These are phyloP conservation scores for Chaetophractus vellerosus DNA, from an alignment of 2,797 vertebrate genomes.

Conservation along the genomic window DNA sequence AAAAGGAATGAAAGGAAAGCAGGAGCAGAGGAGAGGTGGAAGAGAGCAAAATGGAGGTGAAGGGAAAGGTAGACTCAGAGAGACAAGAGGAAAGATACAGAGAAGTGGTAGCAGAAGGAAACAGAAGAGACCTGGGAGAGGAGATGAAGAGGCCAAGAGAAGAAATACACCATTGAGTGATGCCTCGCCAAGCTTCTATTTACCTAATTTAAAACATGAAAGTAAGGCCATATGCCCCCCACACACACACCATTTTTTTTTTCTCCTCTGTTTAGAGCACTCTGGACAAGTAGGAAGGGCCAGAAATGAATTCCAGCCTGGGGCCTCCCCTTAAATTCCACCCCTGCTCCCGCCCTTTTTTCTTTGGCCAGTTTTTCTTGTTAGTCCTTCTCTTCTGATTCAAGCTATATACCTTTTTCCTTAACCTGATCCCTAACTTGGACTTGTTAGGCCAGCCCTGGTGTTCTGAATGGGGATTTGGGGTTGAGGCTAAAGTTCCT, in stretches of 20 bases:
- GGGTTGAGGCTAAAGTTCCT: not conserved
- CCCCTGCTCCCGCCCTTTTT: not conserved
- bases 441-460: not conserved
- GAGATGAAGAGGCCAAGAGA: constrained; percentile 36
- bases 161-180: constrained; percentile 29
- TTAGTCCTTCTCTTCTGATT: constrained; percentile 18
- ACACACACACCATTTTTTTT: not conserved
- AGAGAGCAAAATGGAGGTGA: not conserved
- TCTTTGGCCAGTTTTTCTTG: not conserved
- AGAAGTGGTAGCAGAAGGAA: constrained; percentile 46
- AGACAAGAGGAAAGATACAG: not conserved
- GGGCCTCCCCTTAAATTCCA: not conserved
- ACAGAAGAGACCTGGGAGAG: constrained; percentile 38
- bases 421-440: not conserved
- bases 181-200: constrained; percentile 68
- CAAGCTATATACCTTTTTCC: not conserved
- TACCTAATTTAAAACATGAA: constrained; percentile 77
- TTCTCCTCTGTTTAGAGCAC: constrained; percentile 52
- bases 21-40: not conserved
- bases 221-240: constrained; percentile 74
- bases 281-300: not conserved
- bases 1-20: not conserved
- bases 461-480: not conserved
- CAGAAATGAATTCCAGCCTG: constrained; percentile 22
- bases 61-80: not conserved